Conservation (phyloP, 2,888 invertebrate species). For the Plusia festucae region DNA sequence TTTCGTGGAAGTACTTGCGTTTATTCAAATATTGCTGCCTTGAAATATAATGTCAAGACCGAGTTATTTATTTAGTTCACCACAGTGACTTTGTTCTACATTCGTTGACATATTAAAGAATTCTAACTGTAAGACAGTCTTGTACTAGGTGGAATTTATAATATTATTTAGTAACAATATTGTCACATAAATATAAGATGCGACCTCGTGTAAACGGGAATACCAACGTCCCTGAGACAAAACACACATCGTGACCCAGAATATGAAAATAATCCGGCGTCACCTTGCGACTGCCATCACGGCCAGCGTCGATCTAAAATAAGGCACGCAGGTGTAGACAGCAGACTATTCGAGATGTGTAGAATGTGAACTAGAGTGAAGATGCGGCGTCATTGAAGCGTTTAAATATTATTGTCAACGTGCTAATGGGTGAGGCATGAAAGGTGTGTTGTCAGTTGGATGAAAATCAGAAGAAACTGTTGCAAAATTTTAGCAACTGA, state of each 20-base stretch:
- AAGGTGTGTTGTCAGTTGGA: conserved; percentile 51
- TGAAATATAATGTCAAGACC: conserved; percentile 7
- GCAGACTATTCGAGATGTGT: conserved; percentile 70
- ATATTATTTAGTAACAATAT: conserved; percentile 53
- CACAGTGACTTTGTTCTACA: conserved; percentile 6
- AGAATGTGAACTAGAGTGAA: conserved; percentile 64
- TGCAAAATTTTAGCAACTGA: conserved; percentile 5
- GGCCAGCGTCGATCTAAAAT: conserved; percentile 82
- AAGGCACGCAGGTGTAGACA: conserved; percentile 84
- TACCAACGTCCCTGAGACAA: conserved; percentile 83
- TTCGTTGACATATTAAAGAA: conserved; percentile 13
- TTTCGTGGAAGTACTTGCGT: not conserved
- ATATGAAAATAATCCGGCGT: conserved; percentile 86
- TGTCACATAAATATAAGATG: conserved; percentile 65
- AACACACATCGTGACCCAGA: conserved; percentile 83
- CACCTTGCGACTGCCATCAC: conserved; percentile 83
- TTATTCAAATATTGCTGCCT: conserved; percentile 18
- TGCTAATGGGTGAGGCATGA: conserved; percentile 63
- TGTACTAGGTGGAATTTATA: conserved; percentile 41
- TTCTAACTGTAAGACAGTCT: conserved; percentile 28
- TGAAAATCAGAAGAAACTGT: conserved; percentile 11
- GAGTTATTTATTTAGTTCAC: conserved; percentile 8
- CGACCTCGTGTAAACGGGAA: conserved; percentile 69
- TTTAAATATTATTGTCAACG: conserved; percentile 66
- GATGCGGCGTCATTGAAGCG: conserved; percentile 51